Percentiles rank a stretch among this genome's conserved stretches.
Conservation (phyloP, 2,797 vertebrate genomes). For the Sandelia bainsii region DNA sequence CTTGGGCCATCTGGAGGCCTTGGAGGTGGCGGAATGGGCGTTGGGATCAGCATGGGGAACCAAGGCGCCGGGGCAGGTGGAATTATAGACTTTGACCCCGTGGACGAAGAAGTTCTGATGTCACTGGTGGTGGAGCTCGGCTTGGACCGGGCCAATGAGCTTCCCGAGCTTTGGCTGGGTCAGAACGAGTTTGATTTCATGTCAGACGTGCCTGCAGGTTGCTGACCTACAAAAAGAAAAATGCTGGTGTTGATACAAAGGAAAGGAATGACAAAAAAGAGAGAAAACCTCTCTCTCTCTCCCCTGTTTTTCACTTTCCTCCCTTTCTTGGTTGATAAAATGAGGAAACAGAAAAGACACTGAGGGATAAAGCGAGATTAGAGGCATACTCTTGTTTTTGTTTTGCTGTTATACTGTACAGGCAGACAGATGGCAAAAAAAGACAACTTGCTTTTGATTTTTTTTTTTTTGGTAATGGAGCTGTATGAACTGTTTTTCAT, state of each 20-base stretch:
- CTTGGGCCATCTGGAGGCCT: slow-evolving; percentile 68
- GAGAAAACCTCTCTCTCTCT: slow-evolving; percentile 22
- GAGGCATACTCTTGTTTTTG: slow-evolving; percentile 25
- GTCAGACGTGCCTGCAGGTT: slow-evolving; percentile 84
- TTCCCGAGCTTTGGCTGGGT: slow-evolving; percentile 90
- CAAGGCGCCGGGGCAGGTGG: slow-evolving; percentile 68
- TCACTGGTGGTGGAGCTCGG: slow-evolving; percentile 90
- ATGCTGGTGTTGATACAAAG: neutral
- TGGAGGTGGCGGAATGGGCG: slow-evolving; percentile 47
- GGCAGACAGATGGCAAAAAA: slow-evolving; percentile 10
- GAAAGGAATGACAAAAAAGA: slow-evolving; percentile 27
- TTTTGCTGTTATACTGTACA: slow-evolving; percentile 20
- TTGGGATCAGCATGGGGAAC: slow-evolving; percentile 60
- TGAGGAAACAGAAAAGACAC: slow-evolving; percentile 38
- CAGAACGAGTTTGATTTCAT: slow-evolving; percentile 91
- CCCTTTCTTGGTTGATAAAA: slow-evolving; percentile 41
- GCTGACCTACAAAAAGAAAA: slow-evolving; percentile 67
- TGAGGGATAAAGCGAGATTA: slow-evolving; percentile 6
- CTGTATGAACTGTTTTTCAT: neutral
- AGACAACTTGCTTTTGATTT: slow-evolving; percentile 24
- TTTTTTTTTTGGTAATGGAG: slow-evolving; percentile 6
- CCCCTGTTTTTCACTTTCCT: slow-evolving; percentile 41
- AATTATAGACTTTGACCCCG: slow-evolving; percentile 86
- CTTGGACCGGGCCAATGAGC: slow-evolving; percentile 87
- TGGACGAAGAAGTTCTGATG: slow-evolving; percentile 90